Evolutionary conservation across 2,113 vertebrate species (phyloP), one percentile per base, ranked within the genome.

Genomic region (Takifugu bimaculatus): DNA sequence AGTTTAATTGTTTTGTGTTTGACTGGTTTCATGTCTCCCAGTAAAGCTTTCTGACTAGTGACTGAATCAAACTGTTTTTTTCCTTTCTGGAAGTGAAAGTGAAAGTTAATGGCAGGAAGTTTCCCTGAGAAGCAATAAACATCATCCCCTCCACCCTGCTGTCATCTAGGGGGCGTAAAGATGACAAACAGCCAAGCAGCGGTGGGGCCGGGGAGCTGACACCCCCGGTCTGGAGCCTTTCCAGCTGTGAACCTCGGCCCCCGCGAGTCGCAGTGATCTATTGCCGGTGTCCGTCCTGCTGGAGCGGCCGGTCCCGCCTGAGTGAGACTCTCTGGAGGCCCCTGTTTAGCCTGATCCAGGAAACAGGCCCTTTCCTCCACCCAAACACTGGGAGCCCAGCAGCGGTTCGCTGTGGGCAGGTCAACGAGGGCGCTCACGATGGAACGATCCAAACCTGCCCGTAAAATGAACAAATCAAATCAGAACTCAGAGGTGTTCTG

Each of bases 321-420:
- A 91, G 91, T 90, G 90, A 91, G 89, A 90, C 85, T 88, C 93
- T 94, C 92, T 92, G 91, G 82, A 74, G 92, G 93, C 93, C 93
- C 90, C 89, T 91, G 91, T 93, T 94, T 92, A 94, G 93, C 92
- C 92, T 84, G 85, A 80, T 90, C 85, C 94, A 94, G 95, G 95
- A 97, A 96, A 94, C 95, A 95, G 94, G 90, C 93, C 92, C 93
- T 93, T 97, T 97, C 95, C 94, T 95, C 93, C 91, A 88, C 89
- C 91, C 95, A 95, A 96, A 97, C 95, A 96, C 79, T 75, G 80
- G 45, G 90, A 39, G 88, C 89, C 86, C 88, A 20, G 89, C 90
- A 89, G 87, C 88, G 63, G 54, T 62, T 58, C 48, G 72, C 83
- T 65, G 82, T 90, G 84, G 42, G 42, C 2, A 13, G 42, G 42